phyloP scores from a whole-genome alignment of 2,888 invertebrate genomes.

The Cheilosia vulpina region DNA sequence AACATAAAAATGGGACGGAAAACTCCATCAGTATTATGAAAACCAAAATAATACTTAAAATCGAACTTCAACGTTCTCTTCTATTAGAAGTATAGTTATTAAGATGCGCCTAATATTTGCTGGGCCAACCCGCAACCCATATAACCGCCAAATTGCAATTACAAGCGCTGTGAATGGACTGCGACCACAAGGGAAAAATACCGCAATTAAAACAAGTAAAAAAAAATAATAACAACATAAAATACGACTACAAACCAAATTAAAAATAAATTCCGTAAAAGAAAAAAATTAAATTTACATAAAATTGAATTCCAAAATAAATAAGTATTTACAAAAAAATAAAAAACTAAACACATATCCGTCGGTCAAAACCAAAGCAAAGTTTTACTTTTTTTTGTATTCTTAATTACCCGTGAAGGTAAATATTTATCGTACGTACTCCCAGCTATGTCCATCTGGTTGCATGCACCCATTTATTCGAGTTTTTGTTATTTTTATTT shows the following conservation, averaged over 20 bases:
- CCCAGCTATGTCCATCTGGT: conserved; percentile 83
- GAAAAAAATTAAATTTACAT: conserved; percentile 54
- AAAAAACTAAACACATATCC: conserved; percentile 29
- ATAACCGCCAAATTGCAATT: conserved; percentile 11
- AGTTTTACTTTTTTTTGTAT: conserved; percentile 49
- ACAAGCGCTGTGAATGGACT: conserved; percentile 70
- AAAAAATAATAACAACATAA: conserved; percentile 52
- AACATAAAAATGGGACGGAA: no score
- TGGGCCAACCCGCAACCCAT: no score
- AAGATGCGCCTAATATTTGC: no score
- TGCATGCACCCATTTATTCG: conserved; percentile 66
- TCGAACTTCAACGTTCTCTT: no score
- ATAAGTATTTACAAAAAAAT: conserved; percentile 56
- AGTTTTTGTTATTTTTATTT: conserved; percentile 6
- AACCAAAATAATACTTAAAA: no score
- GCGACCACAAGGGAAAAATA: neutral
- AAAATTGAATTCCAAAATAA: conserved; percentile 57
- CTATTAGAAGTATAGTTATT: no score
- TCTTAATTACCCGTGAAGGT: conserved; percentile 77
- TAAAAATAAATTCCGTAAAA: conserved; percentile 44
- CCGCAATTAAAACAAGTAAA: conserved; percentile 20
- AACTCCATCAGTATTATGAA: no score
- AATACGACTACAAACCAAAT: conserved; percentile 27
- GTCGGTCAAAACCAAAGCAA: conserved; percentile 45
- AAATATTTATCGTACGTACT: conserved; percentile 77